Percentiles rank a stretch among this genome's conserved stretches.
These are phyloP conservation scores for Palythoa grandis DNA, from an alignment of 92 coral and sea anemone species.

Conservation along the genomic window DNA sequence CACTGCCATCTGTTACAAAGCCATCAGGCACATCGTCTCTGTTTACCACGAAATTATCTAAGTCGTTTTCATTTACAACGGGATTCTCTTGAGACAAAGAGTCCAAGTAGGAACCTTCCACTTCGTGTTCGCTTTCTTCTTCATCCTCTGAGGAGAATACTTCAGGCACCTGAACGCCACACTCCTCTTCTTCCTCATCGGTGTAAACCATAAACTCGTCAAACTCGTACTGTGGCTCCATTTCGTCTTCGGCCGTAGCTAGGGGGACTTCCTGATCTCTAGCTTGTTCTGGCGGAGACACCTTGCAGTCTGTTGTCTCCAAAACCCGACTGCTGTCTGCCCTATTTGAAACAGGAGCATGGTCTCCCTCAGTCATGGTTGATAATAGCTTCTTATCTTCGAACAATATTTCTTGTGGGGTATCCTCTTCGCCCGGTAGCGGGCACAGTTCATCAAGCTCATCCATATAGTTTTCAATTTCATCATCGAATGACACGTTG, in stretches of 20 bases:
- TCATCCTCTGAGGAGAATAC: constrained; percentile 41
- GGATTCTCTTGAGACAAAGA: neutral
- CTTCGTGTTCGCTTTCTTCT: constrained; percentile 20
- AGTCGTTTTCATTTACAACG: neutral
- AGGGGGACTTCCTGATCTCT: constrained; percentile 11
- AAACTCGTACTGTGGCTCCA: constrained; percentile 38
- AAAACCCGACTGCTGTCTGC: neutral
- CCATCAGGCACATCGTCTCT: neutral
- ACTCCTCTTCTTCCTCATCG: constrained; percentile 35
- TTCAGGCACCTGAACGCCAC: constrained; percentile 27
- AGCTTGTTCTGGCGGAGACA: neutral
- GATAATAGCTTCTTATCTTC: neutral
- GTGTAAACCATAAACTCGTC: constrained; percentile 43
- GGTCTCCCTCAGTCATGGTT: neutral
- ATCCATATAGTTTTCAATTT: constrained; percentile 25
- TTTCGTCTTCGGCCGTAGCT: neutral
- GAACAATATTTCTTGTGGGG: neutral
- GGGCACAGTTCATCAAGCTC: constrained; percentile 31
- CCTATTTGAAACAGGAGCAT: neutral
- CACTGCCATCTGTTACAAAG: constrained; percentile 36
- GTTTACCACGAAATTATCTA: neutral
- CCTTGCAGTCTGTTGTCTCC: neutral
- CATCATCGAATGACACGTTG: constrained; percentile 21
- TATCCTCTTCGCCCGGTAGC: constrained; percentile 14
- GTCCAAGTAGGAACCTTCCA: neutral